Evolutionary conservation across 2,888 invertebrate genomes (phyloP), one percentile per base, ranked within the genome.

Genomic region (Balanococcus diminutus): DNA sequence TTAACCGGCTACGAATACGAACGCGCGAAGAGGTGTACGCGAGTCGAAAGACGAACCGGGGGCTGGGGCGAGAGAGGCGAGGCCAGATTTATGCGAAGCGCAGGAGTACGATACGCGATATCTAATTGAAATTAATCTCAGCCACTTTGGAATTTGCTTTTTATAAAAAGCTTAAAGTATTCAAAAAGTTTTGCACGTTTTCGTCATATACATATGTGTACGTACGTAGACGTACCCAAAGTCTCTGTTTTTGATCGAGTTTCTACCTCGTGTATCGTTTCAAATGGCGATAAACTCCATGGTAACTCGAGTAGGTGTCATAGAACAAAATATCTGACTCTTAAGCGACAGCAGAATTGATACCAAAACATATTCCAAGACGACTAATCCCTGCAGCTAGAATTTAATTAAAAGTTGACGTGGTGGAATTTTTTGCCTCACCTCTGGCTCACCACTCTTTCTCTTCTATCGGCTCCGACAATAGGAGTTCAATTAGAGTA

Each of bases 121-220:
- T 67, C 61, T 67, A 67, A 67, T 67, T 67, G 61, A 67, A 67
- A 67, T 67, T 67, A 67, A 67, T 67, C 61, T 67, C 51, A 51
- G 51, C 51, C 61, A 67, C 61, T 25, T 67, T 25, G 61, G 22
- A 1, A 14, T 67, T 67, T 67, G 25, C 25, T 67, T 67, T 67
- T 67, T 67, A n/a, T n/a, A 67, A 67, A 67, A 67, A 67, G 61
- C 61, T 67, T 67, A 67, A 67, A 67, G 61, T 67, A 28, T 67
- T 51, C 51, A 67, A 28, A 28, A 67, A 67, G 2, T 25, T 67
- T 67, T 25, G 61, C 61, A 19, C n/a, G 56, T 56, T 56, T 19
- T n/a, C 19, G 56, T 56, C 56, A 56, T 19, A n/a, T 56, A 46
- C 56, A 42, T 42, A 42, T 16, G 16, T 42, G 16, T 42, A 42